Evolutionary conservation across 1,140 invertebrate species (phyloP), one percentile per base, ranked within the genome.

Genomic region (Ephestia elutella): DNA sequence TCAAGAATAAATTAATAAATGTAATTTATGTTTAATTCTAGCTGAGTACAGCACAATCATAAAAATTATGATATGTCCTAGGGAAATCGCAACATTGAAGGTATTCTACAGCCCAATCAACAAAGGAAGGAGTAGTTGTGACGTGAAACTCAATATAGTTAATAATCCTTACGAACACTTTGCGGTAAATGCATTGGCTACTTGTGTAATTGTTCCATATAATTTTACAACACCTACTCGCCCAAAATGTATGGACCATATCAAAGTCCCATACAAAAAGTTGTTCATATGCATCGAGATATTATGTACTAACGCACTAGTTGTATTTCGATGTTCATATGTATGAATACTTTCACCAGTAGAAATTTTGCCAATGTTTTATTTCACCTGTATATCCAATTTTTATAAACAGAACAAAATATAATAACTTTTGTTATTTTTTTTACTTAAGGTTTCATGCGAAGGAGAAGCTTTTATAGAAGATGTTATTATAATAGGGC

Each of bases 401-500:
- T n/a, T n/a, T n/a, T n/a, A n/a, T n/a, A n/a, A n/a, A n/a, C n/a
- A n/a, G n/a, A n/a, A n/a, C n/a, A n/a, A n/a, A n/a, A n/a, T n/a
- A n/a, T n/a, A n/a, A n/a, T n/a, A n/a, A n/a, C n/a, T n/a, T n/a
- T n/a, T n/a, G n/a, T 51, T 58, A 50, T 51, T 28, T 50, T 58
- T 32, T 54, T 18, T 8, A 15, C 65, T 70, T 50, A 35, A 87
- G 85, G 70, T 87, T n/a, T 51, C 80, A 10, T 86, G 83, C 59
- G 78, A 86, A 67, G 82, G 74, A 20, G 83, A 87, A 67, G 78
- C 82, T 0, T 87, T 87, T 56, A 78, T 82, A 70, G 85, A 86
- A 67, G 85, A 87, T 64, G 80, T 87, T 2, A 84, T 85, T 54
- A 53, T 87, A 11, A 38, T 78, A 15, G 80, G 82, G 4, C 63